phyloP scores from a whole-genome alignment of 1,140 invertebrate genomes.

The Bacillus rossius region DNA sequence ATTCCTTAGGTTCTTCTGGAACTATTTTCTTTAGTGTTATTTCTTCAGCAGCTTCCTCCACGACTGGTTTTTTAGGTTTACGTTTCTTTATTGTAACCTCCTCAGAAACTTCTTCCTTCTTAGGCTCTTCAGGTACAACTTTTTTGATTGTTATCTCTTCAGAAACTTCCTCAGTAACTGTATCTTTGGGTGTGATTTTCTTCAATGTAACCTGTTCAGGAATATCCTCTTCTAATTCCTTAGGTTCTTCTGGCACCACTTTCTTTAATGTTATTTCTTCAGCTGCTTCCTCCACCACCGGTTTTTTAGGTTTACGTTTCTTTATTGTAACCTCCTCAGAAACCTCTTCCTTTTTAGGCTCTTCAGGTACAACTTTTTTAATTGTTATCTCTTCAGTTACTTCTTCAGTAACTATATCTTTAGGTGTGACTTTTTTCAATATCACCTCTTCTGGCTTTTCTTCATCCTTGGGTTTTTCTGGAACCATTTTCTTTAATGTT shows the following conservation, averaged over 20 bases:
- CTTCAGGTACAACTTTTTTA: slow-evolving; percentile 35
- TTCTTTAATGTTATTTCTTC: slow-evolving; percentile 20
- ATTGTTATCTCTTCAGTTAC: slow-evolving; percentile 35
- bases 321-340: slow-evolving; percentile 11
- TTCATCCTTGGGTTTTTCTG: slow-evolving; percentile 12
- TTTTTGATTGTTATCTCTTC: slow-evolving; percentile 45
- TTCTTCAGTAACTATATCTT: slow-evolving; percentile 28
- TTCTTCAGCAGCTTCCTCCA: slow-evolving; percentile 41
- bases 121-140: slow-evolving; percentile 33
- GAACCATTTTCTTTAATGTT: slow-evolving; percentile 31
- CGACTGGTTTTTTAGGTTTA: slow-evolving; percentile 6
- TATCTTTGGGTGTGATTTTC: slow-evolving; percentile 35
- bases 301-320: slow-evolving; percentile 10
- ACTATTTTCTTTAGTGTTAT: slow-evolving; percentile 38
- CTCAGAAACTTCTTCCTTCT: slow-evolving; percentile 21
- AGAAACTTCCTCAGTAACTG: slow-evolving; percentile 37
- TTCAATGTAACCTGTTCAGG: slow-evolving; percentile 33
- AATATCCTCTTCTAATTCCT: slow-evolving; percentile 31
- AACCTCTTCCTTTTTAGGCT: slow-evolving; percentile 21
- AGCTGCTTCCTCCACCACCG: slow-evolving; percentile 13
- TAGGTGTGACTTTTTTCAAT: slow-evolving; percentile 28
- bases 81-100: slow-evolving; percentile 13
- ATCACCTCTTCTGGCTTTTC: slow-evolving; percentile 21
- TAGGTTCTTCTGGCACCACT: slow-evolving; percentile 10
- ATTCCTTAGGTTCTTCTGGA: slow-evolving; percentile 23